A percentile compares a stretch with the other conserved stretches of the same genome.
Conservation (phyloP, 2,797 vertebrate species). For the Craterocephalus amniculus region DNA sequence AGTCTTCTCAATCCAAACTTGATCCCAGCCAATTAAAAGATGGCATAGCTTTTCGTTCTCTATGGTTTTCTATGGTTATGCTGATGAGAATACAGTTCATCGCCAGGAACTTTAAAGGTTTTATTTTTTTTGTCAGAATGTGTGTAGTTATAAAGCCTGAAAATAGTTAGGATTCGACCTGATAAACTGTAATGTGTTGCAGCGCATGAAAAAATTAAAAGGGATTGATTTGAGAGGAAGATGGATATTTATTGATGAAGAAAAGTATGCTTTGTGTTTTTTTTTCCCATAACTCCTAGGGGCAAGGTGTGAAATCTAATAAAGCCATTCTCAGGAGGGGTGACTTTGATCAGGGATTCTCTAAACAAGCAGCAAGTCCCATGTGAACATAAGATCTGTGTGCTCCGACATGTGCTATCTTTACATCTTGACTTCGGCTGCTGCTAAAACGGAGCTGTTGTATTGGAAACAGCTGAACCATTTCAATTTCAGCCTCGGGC, state of each 20-base stretch:
- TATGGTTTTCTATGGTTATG: constrained; percentile 65
- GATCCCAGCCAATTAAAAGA: constrained; percentile 90
- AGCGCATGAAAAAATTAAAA: constrained; percentile 59
- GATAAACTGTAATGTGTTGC: constrained; percentile 60
- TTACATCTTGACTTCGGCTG: constrained; percentile 80
- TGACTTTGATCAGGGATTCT: constrained; percentile 84
- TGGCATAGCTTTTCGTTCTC: constrained; percentile 78
- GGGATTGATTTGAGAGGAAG: constrained; percentile 71
- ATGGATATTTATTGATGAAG: constrained; percentile 83
- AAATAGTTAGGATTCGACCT: constrained; percentile 41
- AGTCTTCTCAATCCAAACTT: constrained; percentile 91
- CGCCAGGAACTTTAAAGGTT: constrained; percentile 52
- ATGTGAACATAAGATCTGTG: constrained; percentile 76
- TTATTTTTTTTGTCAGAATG: constrained; percentile 14
- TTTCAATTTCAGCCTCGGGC: constrained; percentile 80
- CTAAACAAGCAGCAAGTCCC: constrained; percentile 83
- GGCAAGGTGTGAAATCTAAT: constrained; percentile 85
- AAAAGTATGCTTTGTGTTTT: constrained; percentile 82
- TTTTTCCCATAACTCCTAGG: constrained; percentile 74
- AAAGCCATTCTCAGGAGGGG: constrained; percentile 82
- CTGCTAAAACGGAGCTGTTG: constrained; percentile 75
- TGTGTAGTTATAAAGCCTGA: constrained; percentile 26
- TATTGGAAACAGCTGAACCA: constrained; percentile 87
- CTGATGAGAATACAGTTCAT: constrained; percentile 80
- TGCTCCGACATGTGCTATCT: constrained; percentile 78